These are phyloP conservation scores for Amblyopsis hoosieri DNA, from an alignment of 2,797 vertebrate genomes.

Conservation along the genomic window DNA sequence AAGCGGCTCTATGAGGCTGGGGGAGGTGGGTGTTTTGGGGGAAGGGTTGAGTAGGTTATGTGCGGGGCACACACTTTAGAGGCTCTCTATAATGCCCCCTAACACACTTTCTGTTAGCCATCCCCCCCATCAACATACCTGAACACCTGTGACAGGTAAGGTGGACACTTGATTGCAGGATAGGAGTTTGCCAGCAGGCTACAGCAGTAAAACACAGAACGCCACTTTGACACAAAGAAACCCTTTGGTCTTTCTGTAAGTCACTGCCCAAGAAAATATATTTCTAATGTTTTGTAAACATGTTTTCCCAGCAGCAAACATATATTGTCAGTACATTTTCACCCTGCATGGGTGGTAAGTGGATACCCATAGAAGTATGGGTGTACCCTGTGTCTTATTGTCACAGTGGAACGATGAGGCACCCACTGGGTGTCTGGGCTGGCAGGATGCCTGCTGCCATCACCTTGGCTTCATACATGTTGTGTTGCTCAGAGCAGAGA, in stretches of 20 bases:
- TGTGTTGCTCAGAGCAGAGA: conserved; percentile 23
- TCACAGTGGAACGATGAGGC: conserved; percentile 30
- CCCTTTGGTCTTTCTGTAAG: no score
- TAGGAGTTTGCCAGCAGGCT: no score
- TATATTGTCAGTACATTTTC: no score
- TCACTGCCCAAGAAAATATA: no score
- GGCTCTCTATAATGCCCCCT: neutral
- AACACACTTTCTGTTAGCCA: neutral
- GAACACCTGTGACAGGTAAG: no score
- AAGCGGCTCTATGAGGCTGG: conserved; percentile 49
- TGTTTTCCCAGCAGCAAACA: no score
- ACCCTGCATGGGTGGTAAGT: no score
- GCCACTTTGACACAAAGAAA: no score
- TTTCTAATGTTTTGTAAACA: no score
- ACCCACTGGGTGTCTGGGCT: conserved; percentile 43
- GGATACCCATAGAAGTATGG: neutral
- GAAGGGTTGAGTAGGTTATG: neutral
- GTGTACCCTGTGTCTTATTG: conserved; percentile 27
- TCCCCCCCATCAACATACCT: no score
- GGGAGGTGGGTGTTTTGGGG: conserved; percentile 7
- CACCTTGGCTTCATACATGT: conserved; percentile 46
- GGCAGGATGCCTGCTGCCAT: conserved; percentile 30
- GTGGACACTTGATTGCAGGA: no score
- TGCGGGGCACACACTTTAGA: conserved; percentile 37
- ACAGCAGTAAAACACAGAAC: no score